Percentiles rank a stretch among this genome's conserved stretches.
Conservation (phyloP, 23 tunicate species). For the Phallusia fumigata region DNA sequence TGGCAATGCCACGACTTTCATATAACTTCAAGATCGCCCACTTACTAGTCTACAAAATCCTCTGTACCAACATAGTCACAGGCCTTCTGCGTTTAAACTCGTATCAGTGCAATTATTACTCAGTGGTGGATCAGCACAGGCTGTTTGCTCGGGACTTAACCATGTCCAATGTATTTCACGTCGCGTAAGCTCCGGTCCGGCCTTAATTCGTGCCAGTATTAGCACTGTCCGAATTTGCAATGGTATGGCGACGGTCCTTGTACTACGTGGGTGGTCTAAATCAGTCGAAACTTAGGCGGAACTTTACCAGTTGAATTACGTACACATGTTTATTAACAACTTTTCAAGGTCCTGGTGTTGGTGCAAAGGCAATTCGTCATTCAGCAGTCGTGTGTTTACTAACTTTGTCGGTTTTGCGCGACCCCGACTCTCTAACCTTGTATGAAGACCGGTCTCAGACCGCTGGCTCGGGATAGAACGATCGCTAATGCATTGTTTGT, state of each 20-base stretch:
- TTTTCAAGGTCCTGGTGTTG: too few species aligned
- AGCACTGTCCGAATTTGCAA: neutral
- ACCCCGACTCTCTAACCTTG: neutral
- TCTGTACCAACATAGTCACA: neutral
- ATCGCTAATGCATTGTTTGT: neutral
- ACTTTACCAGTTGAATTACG: too few species aligned
- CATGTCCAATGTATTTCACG: neutral
- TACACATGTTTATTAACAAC: too few species aligned
- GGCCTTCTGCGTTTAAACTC: too few species aligned
- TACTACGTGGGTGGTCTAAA: too few species aligned
- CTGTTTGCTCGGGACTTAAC: too few species aligned
- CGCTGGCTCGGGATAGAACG: neutral
- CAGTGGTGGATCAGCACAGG: too few species aligned
- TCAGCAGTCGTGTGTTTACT: neutral
- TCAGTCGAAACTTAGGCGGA: too few species aligned
- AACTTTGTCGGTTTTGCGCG: neutral
- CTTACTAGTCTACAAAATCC: neutral
- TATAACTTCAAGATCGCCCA: neutral
- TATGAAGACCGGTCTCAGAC: neutral
- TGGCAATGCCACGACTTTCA: neutral
- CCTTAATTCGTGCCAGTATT: constrained; percentile 1
- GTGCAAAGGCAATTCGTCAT: neutral
- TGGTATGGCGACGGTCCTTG: too few species aligned
- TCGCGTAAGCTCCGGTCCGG: neutral
- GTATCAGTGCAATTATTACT: too few species aligned